These are phyloP conservation scores for Mactromeris polynyma DNA, from an alignment of 2,888 invertebrate species.

Conservation along the genomic window DNA sequence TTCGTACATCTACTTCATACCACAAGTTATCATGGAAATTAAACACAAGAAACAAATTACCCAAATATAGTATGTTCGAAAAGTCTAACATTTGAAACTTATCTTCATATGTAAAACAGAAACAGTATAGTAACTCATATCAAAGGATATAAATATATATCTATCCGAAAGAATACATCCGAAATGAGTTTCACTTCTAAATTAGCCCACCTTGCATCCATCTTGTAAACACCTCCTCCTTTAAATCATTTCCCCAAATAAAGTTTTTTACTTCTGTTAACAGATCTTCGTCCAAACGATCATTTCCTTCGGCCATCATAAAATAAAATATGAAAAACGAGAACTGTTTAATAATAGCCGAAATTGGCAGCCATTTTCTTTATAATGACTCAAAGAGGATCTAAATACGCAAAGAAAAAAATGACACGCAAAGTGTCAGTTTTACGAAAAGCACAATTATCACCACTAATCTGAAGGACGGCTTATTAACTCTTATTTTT, in stretches of 20 bases:
- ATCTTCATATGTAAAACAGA: neutral
- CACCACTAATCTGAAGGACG: too few relatives aligned
- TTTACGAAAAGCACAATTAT: neutral
- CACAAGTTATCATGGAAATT: too few relatives aligned
- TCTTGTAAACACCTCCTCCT: constrained; percentile 95
- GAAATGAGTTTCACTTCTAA: neutral
- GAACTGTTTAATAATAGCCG: neutral
- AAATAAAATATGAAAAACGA: neutral
- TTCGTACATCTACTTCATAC: too few relatives aligned
- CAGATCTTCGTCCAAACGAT: constrained; percentile 64
- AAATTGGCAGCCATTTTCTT: constrained; percentile 9
- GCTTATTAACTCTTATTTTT: too few relatives aligned
- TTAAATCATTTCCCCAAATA: constrained; percentile 94
- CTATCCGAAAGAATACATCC: constrained; percentile 10
- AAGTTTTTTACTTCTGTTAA: constrained; percentile 91
- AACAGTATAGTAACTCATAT: neutral
- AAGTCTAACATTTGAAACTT: neutral
- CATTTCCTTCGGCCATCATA: constrained; percentile 59
- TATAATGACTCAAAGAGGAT: neutral
- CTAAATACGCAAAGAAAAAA: neutral
- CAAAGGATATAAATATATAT: neutral
- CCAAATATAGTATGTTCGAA: too few relatives aligned
- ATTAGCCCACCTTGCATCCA: constrained; percentile 94
- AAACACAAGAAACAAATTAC: too few relatives aligned
- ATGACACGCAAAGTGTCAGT: neutral